These are phyloP conservation scores for Cryptoprocta ferox DNA, from an alignment of 2,797 vertebrate species.

Conservation along the genomic window DNA sequence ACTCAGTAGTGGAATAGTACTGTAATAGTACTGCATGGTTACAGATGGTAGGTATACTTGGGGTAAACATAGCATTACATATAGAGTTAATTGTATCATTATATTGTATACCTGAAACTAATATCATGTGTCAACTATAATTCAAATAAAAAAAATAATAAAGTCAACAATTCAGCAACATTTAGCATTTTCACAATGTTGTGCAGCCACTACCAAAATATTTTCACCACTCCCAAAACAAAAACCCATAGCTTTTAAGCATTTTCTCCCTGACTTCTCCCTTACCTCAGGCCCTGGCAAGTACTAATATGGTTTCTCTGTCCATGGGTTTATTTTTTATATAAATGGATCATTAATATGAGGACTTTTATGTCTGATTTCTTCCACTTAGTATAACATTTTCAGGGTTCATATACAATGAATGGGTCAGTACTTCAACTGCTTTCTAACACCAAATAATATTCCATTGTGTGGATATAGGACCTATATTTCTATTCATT, in stretches of 20 bases:
- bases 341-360: neutral
- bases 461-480: neutral
- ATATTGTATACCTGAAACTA: neutral
- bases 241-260: neutral
- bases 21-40: neutral
- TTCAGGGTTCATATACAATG: neutral
- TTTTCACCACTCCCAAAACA: neutral
- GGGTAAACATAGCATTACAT: neutral
- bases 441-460: neutral
- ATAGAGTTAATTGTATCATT: neutral
- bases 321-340: neutral
- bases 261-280: neutral
- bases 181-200: neutral
- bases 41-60: neutral
- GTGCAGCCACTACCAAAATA: neutral
- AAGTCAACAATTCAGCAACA: neutral
- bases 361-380: neutral
- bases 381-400: constrained; percentile 7
- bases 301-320: neutral
- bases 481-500: neutral
- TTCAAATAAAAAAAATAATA: neutral
- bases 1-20: neutral
- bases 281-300: neutral
- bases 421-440: neutral
- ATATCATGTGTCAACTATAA: neutral